These are phyloP conservation scores for Calypte anna DNA, from an alignment of 2,113 vertebrate genomes.

Conservation along the genomic window DNA sequence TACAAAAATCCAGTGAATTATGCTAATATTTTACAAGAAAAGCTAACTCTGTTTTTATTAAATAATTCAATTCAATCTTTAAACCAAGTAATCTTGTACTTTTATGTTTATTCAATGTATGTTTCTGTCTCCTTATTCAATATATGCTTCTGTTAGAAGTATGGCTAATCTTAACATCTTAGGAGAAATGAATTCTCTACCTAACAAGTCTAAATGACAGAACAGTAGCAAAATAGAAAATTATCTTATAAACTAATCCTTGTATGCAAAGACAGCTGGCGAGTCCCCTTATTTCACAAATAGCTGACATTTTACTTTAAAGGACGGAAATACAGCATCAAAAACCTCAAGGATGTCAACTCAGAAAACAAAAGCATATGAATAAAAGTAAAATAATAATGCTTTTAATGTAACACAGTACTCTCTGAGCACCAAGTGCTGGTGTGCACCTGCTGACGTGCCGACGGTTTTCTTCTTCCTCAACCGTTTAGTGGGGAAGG, in stretches of 20 bases:
- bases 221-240: background rate
- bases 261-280: background rate
- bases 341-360: background rate
- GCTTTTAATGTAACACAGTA: background rate
- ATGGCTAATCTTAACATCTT: background rate
- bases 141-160: background rate
- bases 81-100: background rate
- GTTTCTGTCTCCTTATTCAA: background rate
- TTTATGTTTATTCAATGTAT: background rate
- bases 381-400: background rate
- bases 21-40: background rate
- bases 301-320: background rate
- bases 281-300: background rate
- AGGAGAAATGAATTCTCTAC: background rate
- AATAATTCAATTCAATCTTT: background rate
- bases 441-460: background rate
- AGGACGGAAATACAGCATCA: background rate
- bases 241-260: background rate
- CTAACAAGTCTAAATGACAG: background rate
- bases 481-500: background rate
- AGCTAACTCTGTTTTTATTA: background rate
- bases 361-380: background rate
- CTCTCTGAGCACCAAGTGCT: background rate
- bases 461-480: background rate
- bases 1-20: slow-evolving; percentile 1